Conservation (phyloP, 2,797 vertebrate genomes). For the Gallirallus australis region DNA sequence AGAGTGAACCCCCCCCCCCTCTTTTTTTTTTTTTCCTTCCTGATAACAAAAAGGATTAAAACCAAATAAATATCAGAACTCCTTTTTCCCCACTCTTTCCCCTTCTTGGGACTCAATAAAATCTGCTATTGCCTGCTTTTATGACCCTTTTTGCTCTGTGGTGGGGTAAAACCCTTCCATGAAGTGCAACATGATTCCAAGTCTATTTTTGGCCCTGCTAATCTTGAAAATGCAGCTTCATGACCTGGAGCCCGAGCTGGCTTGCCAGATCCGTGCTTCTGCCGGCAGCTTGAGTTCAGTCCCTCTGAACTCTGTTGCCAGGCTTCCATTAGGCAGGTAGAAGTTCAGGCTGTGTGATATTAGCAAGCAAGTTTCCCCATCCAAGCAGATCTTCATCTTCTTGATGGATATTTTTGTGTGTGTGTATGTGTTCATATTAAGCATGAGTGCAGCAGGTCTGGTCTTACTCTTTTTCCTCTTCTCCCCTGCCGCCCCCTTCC, state of each 20-base stretch:
- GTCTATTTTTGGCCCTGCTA: slow-evolving; percentile 40
- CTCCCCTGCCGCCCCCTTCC: neutral
- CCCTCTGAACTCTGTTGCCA: slow-evolving; percentile 18
- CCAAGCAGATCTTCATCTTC: neutral
- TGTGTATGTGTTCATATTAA: neutral
- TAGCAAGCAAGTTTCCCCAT: neutral
- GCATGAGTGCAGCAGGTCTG: neutral
- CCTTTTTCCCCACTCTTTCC: neutral
- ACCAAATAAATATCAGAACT: neutral
- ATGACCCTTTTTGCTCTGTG: neutral
- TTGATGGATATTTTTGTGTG: neutral
- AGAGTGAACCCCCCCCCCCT: neutral
- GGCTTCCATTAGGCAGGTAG: neutral
- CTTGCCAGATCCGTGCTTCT: neutral
- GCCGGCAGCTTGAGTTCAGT: neutral
- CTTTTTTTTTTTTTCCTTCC: neutral
- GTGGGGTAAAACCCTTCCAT: neutral
- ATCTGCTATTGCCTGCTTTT: neutral
- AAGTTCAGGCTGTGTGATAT: neutral
- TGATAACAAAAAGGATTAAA: neutral
- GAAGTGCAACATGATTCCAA: neutral
- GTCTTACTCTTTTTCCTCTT: neutral
- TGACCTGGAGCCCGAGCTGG: neutral
- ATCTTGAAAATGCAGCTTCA: neutral
- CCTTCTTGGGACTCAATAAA: neutral